Evolutionary conservation across 1,140 invertebrate species (phyloP), one percentile per base, ranked within the genome.

Genomic region (Trichonephila clavipes): DNA sequence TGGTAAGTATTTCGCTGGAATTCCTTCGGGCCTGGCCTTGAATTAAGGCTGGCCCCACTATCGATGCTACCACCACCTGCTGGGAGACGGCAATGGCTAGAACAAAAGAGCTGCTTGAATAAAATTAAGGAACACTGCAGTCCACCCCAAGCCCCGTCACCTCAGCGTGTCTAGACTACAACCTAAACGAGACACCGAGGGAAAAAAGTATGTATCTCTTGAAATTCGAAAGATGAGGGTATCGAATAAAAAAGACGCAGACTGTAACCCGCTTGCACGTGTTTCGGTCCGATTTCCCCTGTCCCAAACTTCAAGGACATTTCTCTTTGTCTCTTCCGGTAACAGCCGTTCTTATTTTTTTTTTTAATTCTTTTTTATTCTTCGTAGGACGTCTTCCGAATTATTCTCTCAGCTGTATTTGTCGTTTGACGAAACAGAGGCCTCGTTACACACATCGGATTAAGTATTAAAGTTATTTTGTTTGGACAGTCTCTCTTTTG

Each of bases 381-480:
- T 6, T 5, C 28, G 16, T 40, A 77, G 28, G 16, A 19, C 72
- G 34, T 40, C 72, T 77, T 77, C 72, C 28, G 72, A 77, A 77
- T 77, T 34, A 77, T 40, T 77, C 72, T 14, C 14, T 19, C 72
- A 77, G 72, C 72, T 77, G 72, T 77, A 34, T 77, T 77, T 77
- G 72, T 40, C 72, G 28, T 77, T 28, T 77, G 72, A 77, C 72
- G 72, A 77, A 77, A 14, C 16, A 34, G 28, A 40, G 72, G 28
- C 72, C 34, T 77, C 28, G 16, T 77, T 77, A 77, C 72, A 77
- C 72, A 77, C 34, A 40, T 77, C 6, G 28, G 34, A 77, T 77
- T 77, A 77, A 77, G 72, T 77, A 77, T 77, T 34, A 28, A 40
- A 77, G 72, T 77, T 77, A 77, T 77, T 77, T 77, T 77, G 72